Base-by-base conservation (phyloP, 2,113 vertebrate species). In the Peucedramus taeniatus region DNA sequence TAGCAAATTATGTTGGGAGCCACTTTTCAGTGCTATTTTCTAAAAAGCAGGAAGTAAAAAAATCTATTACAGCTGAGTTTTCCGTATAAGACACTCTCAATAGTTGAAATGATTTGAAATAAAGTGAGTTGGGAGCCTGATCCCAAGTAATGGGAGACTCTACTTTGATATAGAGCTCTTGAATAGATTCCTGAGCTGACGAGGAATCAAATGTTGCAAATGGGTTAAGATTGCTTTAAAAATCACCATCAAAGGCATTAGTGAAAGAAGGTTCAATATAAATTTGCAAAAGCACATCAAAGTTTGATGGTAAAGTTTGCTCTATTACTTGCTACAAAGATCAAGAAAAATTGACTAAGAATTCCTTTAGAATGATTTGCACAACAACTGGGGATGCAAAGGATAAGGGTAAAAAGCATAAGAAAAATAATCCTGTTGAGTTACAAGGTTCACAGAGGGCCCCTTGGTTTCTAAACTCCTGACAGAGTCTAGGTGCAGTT, bases 171-270 rank as follows among this genome's bases (percentile, higher is more conserved):
- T 23, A 3, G 30, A 94, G 31, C 15, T 72, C 53, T 83, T 79
- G n/a, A 85, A 50, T 31, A 68, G 31, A 87, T 91, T 89, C 61
- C 61, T 76, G 47, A 91, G 47, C 45, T 91, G 78, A 68, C 49
- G 47, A 64, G 49, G 40, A 93, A 87, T 90, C 42, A 82, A 44
- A 75, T 94, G 79, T 56, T 77, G 56, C 71, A 77, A 63, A 56
- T 15, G 56, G 27, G 21, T 76, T 40, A 47, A n/a, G 39, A 35
- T 90, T 76, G 47, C 49, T 56, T 83, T 56, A 65, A 72, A 18
- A 15, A 88, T 72, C 66, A 80, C 50, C 37, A 89, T 77, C 71
- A 90, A 83, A 83, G 31, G 40, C 49, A 90, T 70, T 49, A 56
- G 22, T 6, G 3, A 69, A 82, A 75, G 22, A 31, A 18, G 6